phyloP scores from a whole-genome alignment of 1,140 invertebrate genomes.

The Heliconius melpomene region DNA sequence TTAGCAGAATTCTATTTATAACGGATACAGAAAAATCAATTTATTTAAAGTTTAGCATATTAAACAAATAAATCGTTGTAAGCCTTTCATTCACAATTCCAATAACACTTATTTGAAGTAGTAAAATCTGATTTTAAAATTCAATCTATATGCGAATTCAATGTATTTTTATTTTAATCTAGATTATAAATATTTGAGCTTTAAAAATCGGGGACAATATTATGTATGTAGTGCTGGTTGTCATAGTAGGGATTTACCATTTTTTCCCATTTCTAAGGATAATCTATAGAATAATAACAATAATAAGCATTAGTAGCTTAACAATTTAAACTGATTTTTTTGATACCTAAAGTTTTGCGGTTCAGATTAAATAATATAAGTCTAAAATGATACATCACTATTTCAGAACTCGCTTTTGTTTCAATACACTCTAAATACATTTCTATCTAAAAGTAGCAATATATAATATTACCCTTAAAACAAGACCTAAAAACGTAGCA shows the following conservation, averaged over 20 bases:
- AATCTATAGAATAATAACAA: background rate
- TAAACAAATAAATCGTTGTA: background rate
- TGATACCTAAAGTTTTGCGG: too few species aligned
- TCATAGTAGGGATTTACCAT: background rate
- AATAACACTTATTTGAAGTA: constrained; percentile 9
- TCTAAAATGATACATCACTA: background rate
- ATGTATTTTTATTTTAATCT: constrained; percentile 11
- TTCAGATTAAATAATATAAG: too few species aligned
- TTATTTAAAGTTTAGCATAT: background rate
- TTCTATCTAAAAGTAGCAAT: background rate
- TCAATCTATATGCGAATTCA: background rate
- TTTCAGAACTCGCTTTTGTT: too few species aligned
- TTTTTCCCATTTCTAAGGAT: constrained; percentile 4
- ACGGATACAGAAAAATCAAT: background rate
- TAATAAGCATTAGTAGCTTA: background rate
- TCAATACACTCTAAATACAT: background rate
- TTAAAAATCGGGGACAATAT: constrained; percentile 28
- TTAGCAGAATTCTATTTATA: too few species aligned
- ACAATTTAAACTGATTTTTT: too few species aligned
- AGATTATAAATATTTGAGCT: constrained; percentile 19
- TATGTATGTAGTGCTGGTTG: constrained; percentile 20
- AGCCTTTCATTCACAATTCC: background rate
- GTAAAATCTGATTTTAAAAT: background rate
- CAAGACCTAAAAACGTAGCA: background rate
- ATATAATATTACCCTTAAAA: background rate